Base-by-base conservation (phyloP, 2,888 invertebrate genomes). In the Ichneumoninae sp. region DNA sequence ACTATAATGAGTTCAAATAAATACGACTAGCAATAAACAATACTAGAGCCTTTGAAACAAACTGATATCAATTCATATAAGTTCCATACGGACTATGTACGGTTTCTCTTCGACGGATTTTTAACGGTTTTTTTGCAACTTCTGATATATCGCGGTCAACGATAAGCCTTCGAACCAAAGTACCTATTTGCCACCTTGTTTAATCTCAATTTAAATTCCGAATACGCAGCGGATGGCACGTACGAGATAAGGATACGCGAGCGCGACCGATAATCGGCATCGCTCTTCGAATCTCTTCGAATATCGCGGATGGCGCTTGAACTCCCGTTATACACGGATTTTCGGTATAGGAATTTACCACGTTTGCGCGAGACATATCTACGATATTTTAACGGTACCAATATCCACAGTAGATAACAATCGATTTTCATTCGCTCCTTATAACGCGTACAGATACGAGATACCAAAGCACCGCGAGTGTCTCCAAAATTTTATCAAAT, bases 231-330 rank as follows among this genome's bases (percentile, higher is more conserved):
- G 81, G 87, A 86, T 87, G 83, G 82, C 88, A 88, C 86, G 87
- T 89, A 87, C 86, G 78, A 62, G 89, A 89, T 89, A 89, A 88
- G 83, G 66, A 13, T 40, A 30, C 13, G n/a, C n/a, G 65, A 72
- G 57, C 40, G 8, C 13, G 65, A 36, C 40, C 40, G 82, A 83
- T 83, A 76, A 77, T 62, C 68, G 33, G 52, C 80, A 68, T 86
- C 84, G 60, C 30, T 80, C 57, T 36, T 65, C 10, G 52, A 69
- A 70, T 69, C 22, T 57, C 57, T 57, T 26, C 57, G 22, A 57
- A 26, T 57, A 26, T 57, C 54, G 57, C 10, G 22, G 62, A 75
- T 30, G 52, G 5, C 19, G 36, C 13, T 62, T 10, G 7, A 52
- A 68, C 30, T 22, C 19, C 2, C 22, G 10, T 62, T 30, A 33